Evolutionary conservation across 2,113 vertebrate genomes (phyloP).

Genomic region (Epinephelus moara): DNA sequence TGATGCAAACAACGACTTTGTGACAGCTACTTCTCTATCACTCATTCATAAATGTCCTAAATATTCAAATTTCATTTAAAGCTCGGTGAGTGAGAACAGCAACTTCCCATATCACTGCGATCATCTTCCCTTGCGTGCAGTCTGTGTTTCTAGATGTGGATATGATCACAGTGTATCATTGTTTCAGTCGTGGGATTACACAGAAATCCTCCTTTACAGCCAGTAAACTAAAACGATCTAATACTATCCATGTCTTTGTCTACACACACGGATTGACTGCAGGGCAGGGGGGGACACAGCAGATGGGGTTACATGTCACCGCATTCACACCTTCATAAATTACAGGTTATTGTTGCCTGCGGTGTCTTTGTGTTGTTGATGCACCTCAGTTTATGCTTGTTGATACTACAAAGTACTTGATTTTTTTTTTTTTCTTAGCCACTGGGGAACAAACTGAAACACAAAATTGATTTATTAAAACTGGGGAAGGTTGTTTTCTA

Average conservation of each 20-base stretch:
- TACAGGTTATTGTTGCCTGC: slow-evolving; percentile 18
- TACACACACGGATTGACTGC: slow-evolving; percentile 2
- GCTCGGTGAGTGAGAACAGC: too few species aligned
- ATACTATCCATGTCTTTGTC: slow-evolving; percentile 49
- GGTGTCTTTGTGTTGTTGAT: background rate
- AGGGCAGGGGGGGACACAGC: slow-evolving; percentile 40
- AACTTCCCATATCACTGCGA: background rate
- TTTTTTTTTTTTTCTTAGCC: too few species aligned
- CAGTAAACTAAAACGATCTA: slow-evolving; percentile 35
- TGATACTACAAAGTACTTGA: background rate
- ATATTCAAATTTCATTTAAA: background rate
- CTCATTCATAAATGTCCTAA: background rate
- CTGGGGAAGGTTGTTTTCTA: too few species aligned
- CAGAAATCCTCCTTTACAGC: background rate
- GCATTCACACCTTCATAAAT: slow-evolving; percentile 13
- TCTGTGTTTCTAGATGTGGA: background rate
- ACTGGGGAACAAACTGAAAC: too few species aligned
- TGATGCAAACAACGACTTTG: too few species aligned
- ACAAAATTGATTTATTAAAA: too few species aligned
- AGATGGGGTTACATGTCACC: slow-evolving; percentile 35
- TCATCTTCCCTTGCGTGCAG: background rate
- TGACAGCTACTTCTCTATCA: background rate
- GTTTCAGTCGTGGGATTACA: slow-evolving; percentile 5
- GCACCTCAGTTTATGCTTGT: background rate
- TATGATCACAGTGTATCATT: background rate